Evolutionary conservation across 1,140 invertebrate genomes (phyloP), one percentile per base, ranked within the genome.

Genomic region (Cherax destructor): DNA sequence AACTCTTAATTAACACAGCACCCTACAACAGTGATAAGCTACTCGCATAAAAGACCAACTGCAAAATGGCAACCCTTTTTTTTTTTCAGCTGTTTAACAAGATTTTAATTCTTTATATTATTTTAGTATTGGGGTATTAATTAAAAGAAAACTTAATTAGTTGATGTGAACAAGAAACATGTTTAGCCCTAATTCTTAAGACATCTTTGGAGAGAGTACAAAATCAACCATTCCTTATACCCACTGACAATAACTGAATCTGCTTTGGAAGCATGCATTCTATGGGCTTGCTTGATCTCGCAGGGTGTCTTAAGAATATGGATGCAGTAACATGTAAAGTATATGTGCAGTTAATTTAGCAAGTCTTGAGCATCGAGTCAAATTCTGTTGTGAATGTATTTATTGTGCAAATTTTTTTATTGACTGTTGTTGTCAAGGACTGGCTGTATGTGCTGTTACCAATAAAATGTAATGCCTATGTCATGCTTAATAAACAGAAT

Each of bases 321-420:
- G 79, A 21, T 59, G 21, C 79, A 52, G 50, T n/a, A n/a, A 56
- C 18, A 52, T 80, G 30, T 41, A 41, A 10, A 50, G 21, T n/a
- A 59, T 1, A 81, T 56, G 50, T 59, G 52, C 79, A 81, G 79
- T 52, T 56, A 81, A 74, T 74, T 74, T 74, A 74, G n/a, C 69
- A 74, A 81, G 50, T 81, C 50, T 81, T 81, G 56, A 56, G 50
- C 13, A 86, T n/a, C 78, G n/a, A 24, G 21, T 7, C 41, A 59
- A 78, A 77, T 59, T 59, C 13, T 86, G 85, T 47, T 78, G 85
- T 78, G 76, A 86, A 77, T 77, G 85, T 77, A 86, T 78, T 56
- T 77, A 86, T 78, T 86, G 85, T 77, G 85, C 30, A 59, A 56
- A 18, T 59, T 86, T 76, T 24, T 56, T 50, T 30, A 52, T 49